A percentile compares a stretch with the other conserved stretches of the same genome.
phyloP scores from a whole-genome alignment of 2,888 invertebrate species.

The Stenurella melanura region DNA sequence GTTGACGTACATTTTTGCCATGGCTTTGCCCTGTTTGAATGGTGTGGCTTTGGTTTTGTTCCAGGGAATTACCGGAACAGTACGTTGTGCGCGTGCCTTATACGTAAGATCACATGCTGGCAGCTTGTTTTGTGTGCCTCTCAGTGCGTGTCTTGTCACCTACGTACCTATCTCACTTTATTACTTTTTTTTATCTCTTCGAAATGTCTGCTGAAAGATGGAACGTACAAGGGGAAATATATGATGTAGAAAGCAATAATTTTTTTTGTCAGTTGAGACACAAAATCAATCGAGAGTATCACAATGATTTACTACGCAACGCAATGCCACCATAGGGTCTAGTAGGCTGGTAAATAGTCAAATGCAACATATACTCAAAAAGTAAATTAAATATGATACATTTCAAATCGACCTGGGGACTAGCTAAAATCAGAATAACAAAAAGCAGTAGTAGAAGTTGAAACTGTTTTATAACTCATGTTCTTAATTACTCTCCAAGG shows the following conservation, averaged over 20 bases:
- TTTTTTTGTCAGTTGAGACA: background rate
- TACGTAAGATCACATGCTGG: constrained; percentile 81
- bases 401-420: no score
- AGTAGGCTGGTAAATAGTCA: no score
- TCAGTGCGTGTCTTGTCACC: constrained; percentile 37
- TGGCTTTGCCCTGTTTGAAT: constrained; percentile 63
- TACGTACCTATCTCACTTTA: constrained; percentile 36
- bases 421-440: no score
- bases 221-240: background rate
- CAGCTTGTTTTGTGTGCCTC: constrained; percentile 53
- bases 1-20: constrained; percentile 40
- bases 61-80: constrained; percentile 82
- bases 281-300: constrained; percentile 3
- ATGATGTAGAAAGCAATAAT: background rate
- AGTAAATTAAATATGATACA: no score
- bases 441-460: no score
- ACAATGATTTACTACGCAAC: background rate
- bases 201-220: constrained; percentile 18
- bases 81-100: constrained; percentile 91
- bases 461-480: no score
- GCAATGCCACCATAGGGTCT: no score
- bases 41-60: constrained; percentile 73
- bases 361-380: no score
- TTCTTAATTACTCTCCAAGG: no score
- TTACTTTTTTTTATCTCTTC: constrained; percentile 7